Evolutionary conservation across 2,888 invertebrate species (phyloP).

Genomic region (Argyresthia goedartella): DNA sequence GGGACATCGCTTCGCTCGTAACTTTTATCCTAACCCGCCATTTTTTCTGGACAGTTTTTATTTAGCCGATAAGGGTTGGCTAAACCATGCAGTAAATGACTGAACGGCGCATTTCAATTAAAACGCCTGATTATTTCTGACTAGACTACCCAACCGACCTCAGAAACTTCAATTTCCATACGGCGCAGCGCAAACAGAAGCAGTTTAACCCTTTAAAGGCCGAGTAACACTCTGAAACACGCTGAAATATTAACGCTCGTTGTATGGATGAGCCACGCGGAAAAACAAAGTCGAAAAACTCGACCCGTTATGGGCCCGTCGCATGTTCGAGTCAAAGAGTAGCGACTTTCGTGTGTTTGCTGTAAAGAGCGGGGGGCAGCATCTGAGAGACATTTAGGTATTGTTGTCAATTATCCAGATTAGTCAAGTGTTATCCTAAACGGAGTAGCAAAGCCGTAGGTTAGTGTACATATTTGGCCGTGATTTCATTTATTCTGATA

Average conservation of each 20-base stretch:
- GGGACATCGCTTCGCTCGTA: no score
- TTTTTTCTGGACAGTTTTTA: no score
- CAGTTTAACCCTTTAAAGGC: constrained; percentile 64
- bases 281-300: constrained; percentile 67
- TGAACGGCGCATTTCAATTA: no score
- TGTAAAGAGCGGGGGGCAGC: background rate
- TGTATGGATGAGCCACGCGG: constrained; percentile 53
- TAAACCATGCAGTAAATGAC: no score
- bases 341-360: constrained; percentile 13
- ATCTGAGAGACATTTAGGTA: background rate
- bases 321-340: constrained; percentile 50
- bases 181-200: constrained; percentile 24
- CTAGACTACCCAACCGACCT: background rate
- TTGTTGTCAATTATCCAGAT: no score
- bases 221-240: constrained; percentile 26
- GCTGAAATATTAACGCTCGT: constrained; percentile 64
- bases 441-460: no score
- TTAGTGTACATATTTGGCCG: no score
- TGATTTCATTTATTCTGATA: no score
- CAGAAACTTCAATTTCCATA: background rate
- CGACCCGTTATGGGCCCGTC: constrained; percentile 61
- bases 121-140: no score
- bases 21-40: no score
- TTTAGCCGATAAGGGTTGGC: no score
- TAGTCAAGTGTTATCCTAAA: no score